Conservation (phyloP, 1,140 invertebrate species). For the Calliopsis andreniformis region DNA sequence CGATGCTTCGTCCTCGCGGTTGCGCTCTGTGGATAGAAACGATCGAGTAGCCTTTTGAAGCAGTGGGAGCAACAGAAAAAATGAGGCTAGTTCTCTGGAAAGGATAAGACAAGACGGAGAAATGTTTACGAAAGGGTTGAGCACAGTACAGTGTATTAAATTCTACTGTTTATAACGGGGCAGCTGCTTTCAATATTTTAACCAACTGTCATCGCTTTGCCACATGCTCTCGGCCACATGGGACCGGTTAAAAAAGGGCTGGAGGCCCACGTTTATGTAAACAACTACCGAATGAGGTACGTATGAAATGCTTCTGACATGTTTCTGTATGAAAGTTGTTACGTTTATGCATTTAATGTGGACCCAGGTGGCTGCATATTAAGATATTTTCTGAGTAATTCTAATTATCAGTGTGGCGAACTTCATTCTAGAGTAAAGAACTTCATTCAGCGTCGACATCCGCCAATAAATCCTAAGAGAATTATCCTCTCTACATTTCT, state of each 20-base stretch:
- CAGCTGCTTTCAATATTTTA: slow-evolving; percentile 60
- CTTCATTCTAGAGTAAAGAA: background rate
- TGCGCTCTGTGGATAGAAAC: too few species aligned
- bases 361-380: background rate
- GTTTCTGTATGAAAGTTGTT: background rate
- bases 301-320: background rate
- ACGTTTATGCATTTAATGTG: background rate
- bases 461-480: slow-evolving; percentile 55
- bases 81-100: background rate
- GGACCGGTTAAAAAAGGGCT: slow-evolving; percentile 46
- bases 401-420: too few species aligned
- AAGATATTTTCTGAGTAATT: too few species aligned
- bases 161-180: slow-evolving; percentile 41
- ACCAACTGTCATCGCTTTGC: slow-evolving; percentile 25
- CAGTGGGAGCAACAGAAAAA: background rate
- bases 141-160: slow-evolving; percentile 16
- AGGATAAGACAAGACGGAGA: too few species aligned
- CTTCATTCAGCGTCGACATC: background rate
- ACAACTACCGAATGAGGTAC: slow-evolving; percentile 18
- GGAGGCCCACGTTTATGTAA: slow-evolving; percentile 31
- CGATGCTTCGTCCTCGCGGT: background rate
- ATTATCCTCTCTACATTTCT: slow-evolving; percentile 33
- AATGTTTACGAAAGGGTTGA: background rate
- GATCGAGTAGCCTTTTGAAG: background rate
- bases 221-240: slow-evolving; percentile 42